Conservation (phyloP, 2,113 vertebrate genomes). For the Eupsittula cactorum region DNA sequence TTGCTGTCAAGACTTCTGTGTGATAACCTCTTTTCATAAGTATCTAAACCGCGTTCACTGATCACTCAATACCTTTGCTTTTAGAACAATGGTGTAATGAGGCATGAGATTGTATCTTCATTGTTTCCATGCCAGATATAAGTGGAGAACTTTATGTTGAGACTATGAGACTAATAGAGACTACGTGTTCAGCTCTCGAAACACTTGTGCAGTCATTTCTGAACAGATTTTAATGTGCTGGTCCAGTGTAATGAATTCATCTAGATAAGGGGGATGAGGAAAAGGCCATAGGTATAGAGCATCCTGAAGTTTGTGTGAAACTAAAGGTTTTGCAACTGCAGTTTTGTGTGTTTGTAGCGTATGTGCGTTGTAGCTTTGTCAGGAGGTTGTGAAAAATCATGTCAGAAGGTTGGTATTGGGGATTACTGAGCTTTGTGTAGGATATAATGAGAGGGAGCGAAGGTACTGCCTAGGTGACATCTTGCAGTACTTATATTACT, state of each 20-base stretch:
- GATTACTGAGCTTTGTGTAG: neutral
- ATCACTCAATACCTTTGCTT: neutral
- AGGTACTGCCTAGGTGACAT: neutral
- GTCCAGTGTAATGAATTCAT: fast-evolving
- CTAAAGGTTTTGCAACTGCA: neutral
- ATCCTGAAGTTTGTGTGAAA: neutral
- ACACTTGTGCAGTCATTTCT: neutral
- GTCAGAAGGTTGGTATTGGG: neutral
- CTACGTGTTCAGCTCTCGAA: neutral
- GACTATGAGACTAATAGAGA: neutral
- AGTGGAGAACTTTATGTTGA: neutral
- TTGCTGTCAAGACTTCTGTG: neutral
- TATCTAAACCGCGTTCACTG: neutral
- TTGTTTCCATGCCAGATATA: neutral
- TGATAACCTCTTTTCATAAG: neutral
- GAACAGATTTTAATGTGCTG: neutral
- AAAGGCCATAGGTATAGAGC: neutral
- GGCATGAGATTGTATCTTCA: neutral
- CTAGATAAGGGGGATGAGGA: neutral
- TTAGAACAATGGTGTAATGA: neutral
- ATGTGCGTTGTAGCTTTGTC: neutral
- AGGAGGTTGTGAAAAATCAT: neutral
- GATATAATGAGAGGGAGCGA: neutral
- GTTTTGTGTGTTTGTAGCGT: fast-evolving
- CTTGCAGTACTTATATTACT: neutral